phyloP scores from a whole-genome alignment of 2,888 invertebrate genomes.

The Crioceris asparagi region DNA sequence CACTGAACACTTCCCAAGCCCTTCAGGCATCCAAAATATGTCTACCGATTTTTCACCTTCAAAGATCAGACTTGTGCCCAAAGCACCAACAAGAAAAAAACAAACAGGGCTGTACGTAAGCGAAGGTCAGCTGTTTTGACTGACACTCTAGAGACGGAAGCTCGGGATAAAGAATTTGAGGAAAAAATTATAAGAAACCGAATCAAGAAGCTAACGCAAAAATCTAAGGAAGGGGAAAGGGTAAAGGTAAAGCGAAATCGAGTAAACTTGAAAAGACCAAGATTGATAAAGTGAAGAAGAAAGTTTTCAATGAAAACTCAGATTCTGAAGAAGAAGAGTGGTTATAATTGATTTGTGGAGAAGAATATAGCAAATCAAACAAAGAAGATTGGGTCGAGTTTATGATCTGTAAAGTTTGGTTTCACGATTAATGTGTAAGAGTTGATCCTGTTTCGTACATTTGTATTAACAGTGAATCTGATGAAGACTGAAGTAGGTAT shows the following conservation, averaged over 20 bases:
- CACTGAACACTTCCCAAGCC: too few species aligned
- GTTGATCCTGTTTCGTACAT: not conserved
- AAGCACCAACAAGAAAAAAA: not conserved
- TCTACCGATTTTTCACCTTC: too few species aligned
- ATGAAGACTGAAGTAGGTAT: not conserved
- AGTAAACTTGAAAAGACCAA: not conserved
- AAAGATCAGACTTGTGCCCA: too few species aligned
- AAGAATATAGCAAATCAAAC: not conserved
- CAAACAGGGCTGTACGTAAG: not conserved
- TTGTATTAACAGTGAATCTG: not conserved
- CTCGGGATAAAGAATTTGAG: not conserved
- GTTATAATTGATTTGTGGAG: not conserved
- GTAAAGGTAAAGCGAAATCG: not conserved
- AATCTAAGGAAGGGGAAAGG: not conserved
- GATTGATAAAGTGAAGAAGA: not conserved
- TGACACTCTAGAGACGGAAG: not conserved
- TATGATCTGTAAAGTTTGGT: not conserved
- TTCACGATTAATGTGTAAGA: not conserved
- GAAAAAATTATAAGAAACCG: not conserved
- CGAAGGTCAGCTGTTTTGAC: not conserved
- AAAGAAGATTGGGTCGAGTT: slow-evolving; percentile 1
- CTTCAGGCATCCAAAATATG: too few species aligned
- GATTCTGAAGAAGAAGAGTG: not conserved
- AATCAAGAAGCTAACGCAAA: not conserved
- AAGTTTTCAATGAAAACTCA: not conserved